These are phyloP conservation scores for Kryphioiulus occultus DNA, from an alignment of 2,888 invertebrate species.

Conservation along the genomic window DNA sequence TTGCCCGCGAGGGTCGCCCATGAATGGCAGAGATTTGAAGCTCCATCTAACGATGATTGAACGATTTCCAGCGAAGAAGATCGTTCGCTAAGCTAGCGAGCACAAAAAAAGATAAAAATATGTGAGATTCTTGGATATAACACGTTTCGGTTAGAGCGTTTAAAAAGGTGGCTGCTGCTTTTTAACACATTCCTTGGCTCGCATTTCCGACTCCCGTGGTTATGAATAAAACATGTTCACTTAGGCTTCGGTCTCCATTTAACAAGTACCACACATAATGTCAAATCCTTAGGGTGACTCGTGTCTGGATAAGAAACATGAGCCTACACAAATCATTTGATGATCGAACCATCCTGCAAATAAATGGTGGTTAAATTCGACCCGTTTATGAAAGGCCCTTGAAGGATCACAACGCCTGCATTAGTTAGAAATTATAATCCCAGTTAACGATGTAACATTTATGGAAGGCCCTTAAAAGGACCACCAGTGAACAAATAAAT, in stretches of 20 bases:
- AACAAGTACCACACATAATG: background rate
- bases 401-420: too few species aligned
- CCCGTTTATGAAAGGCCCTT: too few species aligned
- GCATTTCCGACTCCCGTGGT: background rate
- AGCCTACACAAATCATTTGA: too few species aligned
- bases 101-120: background rate
- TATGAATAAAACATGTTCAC: conserved; percentile 25
- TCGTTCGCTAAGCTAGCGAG: background rate
- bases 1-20: background rate
- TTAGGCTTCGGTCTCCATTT: background rate
- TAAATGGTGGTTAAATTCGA: too few species aligned
- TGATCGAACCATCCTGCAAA: too few species aligned
- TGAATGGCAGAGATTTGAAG: background rate
- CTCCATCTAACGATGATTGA: background rate
- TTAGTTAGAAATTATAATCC: too few species aligned
- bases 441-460: too few species aligned
- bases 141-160: conserved; percentile 8
- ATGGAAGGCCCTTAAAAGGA: too few species aligned
- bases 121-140: background rate
- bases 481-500: too few species aligned
- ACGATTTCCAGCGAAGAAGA: background rate
- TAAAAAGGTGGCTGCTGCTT: conserved; percentile 9
- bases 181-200: background rate
- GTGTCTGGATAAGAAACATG: background rate
- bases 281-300: background rate